Conservation (phyloP, 2,797 vertebrate genomes). For the Etheostoma nigrum region DNA sequence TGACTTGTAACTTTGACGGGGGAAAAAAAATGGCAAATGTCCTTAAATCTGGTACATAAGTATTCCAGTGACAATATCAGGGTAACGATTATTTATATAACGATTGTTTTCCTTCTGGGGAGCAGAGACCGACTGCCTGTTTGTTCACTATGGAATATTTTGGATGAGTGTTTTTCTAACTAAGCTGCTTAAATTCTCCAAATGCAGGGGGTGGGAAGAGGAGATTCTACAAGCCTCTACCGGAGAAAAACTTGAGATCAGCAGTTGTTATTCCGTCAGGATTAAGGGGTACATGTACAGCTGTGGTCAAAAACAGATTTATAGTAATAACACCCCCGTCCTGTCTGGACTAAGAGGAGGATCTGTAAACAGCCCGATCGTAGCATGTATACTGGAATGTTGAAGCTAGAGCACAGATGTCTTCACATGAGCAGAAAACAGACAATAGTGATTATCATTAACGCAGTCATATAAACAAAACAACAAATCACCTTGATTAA, state of each 20-base stretch:
- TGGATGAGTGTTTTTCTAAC: constrained; percentile 32
- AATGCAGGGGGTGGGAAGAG: background rate
- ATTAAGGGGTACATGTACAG: constrained; percentile 43
- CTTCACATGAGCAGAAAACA: background rate
- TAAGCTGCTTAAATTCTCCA: constrained; percentile 59
- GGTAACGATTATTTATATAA: too few species aligned
- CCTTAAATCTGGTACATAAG: background rate
- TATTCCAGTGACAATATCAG: background rate
- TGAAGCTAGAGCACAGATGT: background rate
- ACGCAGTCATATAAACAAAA: background rate
- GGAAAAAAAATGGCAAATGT: background rate
- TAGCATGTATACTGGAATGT: background rate
- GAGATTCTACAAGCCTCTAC: constrained; percentile 9
- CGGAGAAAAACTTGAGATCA: constrained; percentile 31
- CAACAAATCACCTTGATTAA: constrained; percentile 6
- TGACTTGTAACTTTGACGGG: too few species aligned
- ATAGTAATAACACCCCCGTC: constrained; percentile 38
- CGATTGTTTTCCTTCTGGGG: background rate
- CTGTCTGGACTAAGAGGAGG: constrained; percentile 22
- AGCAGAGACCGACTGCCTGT: background rate
- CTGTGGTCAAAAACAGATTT: constrained; percentile 56
- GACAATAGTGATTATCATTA: background rate
- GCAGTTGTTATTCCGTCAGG: constrained; percentile 58
- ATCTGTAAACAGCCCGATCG: constrained; percentile 46
- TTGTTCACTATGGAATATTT: constrained; percentile 14